Base-by-base conservation (phyloP, 2,888 invertebrate species). In the Cerceris ruficornis region DNA sequence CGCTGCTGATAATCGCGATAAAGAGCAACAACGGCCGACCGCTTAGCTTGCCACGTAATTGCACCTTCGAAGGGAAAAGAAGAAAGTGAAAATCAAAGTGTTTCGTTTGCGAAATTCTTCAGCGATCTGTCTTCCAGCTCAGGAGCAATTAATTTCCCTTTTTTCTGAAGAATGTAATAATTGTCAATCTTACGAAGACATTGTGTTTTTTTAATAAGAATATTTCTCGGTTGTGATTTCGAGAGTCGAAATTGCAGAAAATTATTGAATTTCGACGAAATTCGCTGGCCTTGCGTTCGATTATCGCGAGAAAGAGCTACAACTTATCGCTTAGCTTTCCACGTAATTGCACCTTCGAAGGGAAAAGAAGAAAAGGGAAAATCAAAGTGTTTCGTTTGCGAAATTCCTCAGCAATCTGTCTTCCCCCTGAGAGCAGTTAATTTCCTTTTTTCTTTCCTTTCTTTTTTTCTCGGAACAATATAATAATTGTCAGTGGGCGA, bases 21-120 rank as follows among this genome's bases (percentile, higher is more conserved):
- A 69, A 64, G 59, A 74, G 17, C 59, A 69, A 69, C 74, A 74
- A 74, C 64, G 42, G 58, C 15, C 41, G 66, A 57, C 58, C 54
- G 41, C 41, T 46, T 46, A 9, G 2, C 15, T 52, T 54, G 13
- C 15, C 14, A 39, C 14, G 41, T 17, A 52, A 41, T 74, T 69
- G 50, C 57, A 59, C 64, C 42, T 17, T 73, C 49, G 41, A 46
- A 55, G 61, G 46, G 46, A n/a, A n/a, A n/a, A n/a, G n/a, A n/a
- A n/a, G n/a, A n/a, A n/a, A n/a, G n/a, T 13, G 5, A 8, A 13
- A 46, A 46, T 11, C 13, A 46, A 8, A 8, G 46, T 46, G 46
- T 8, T 8, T 11, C 8, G 8, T 11, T 46, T 11, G 13, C 8
- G 1, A 46, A 13, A 46, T 11, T 46, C 13, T 46, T 46, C 1